phyloP scores from a whole-genome alignment of 2,113 vertebrate species.

The Gadus macrocephalus region DNA sequence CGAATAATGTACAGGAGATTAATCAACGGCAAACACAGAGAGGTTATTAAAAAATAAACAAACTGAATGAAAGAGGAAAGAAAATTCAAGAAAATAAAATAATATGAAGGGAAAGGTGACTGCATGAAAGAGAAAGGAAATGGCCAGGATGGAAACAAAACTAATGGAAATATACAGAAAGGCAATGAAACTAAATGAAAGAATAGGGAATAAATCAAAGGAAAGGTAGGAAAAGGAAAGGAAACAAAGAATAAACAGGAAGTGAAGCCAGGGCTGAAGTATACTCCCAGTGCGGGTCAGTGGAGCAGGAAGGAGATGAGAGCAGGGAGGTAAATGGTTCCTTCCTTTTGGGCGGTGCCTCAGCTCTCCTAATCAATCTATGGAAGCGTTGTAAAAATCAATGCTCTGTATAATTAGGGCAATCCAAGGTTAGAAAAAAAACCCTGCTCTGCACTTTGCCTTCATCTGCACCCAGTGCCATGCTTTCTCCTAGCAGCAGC shows the following conservation, averaged over 20 bases:
- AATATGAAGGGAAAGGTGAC: neutral
- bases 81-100: neutral
- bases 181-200: neutral
- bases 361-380: conserved; percentile 84
- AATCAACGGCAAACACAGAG: neutral
- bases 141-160: neutral
- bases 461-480: conserved; percentile 58
- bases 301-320: conserved; percentile 8
- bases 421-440: conserved; percentile 89
- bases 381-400: conserved; percentile 91
- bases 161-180: neutral
- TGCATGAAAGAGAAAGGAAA: neutral
- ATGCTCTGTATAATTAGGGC: conserved; percentile 94
- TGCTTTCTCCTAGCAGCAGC: neutral
- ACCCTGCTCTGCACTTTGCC: conserved; percentile 63
- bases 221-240: neutral
- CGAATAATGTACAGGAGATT: too few species aligned
- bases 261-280: too few species aligned
- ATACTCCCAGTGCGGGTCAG: neutral
- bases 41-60: neutral
- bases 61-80: neutral
- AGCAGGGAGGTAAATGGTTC: neutral
- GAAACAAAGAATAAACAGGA: neutral
- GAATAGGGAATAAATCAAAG: neutral
- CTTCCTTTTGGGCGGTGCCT: conserved; percentile 59